Base-by-base conservation (phyloP, 2,888 invertebrate species). In the Carabus problematicus region DNA sequence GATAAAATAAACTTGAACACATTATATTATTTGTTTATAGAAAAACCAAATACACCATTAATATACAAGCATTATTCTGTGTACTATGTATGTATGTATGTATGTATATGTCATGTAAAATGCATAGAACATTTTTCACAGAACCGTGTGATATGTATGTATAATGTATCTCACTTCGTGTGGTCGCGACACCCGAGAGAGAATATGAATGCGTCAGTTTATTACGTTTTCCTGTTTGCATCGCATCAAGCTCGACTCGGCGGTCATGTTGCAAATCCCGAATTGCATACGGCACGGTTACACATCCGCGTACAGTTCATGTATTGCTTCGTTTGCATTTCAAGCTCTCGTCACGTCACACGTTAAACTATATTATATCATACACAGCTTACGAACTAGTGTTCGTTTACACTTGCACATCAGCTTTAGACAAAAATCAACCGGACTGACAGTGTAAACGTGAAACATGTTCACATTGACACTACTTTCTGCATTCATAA, bases 181-280 rank as follows among this genome's bases (percentile, higher is more conserved):
- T 29, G 6, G 29, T 29, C 14, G 45, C 14, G 14, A n/a, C 45
- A 12, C 45, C 14, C 45, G n/a, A 3, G 2, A 52, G 47, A 61
- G 60, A 49, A 49, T 61, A 61, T 61, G 49, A 61, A 61, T 29
- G 49, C 47, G 49, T 39, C 39, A 47, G 49, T 61, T 61, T 61
- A 61, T 61, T 61, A 61, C 47, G 47, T 61, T 61, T 61, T 29
- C 61, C 29, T 61, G 61, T 49, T 47, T 29, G 61, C 61, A 49
- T 61, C 9, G 61, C 61, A 49, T 61, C 9, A 47, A 40, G 39
- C 29, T 29, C 29, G 29, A 29, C 29, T 29, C 47, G 1, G 41
- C 47, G 29, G 61, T 49, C 61, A 61, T 49, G 61, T 61, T 61
- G 49, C 61, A 61, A 42, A 61, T 61, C 49, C 61, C 61, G n/a